Evolutionary conservation across 2,888 invertebrate species (phyloP).

Genomic region (Acanthopleura granulata): DNA sequence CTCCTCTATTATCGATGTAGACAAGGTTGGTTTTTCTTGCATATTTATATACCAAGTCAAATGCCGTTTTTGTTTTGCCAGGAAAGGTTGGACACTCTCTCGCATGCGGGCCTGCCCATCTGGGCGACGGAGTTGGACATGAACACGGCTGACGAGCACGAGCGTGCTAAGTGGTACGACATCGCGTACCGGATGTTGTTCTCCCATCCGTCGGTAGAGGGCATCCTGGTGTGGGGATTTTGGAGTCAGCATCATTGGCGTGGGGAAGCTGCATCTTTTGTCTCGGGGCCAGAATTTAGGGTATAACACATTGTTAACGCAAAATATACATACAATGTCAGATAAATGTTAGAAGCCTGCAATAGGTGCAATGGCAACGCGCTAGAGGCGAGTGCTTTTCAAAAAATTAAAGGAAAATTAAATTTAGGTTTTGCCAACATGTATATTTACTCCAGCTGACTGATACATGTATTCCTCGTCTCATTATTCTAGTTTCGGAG

Average conservation of each 20-base stretch:
- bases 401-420: no score
- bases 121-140: conserved; percentile 29
- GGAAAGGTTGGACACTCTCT: conserved; percentile 24
- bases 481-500: no score
- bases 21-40: no score
- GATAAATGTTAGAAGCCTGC: no score
- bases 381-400: no score
- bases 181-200: conserved; percentile 24
- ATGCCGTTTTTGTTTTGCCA: neutral
- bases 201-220: conserved; percentile 25
- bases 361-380: no score
- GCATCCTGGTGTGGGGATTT: conserved; percentile 31
- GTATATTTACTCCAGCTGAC: no score
- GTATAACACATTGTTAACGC: neutral
- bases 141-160: conserved; percentile 14
- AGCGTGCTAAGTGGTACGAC: conserved; percentile 25
- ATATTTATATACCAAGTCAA: no score
- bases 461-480: no score
- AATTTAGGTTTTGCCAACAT: no score
- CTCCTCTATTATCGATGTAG: no score
- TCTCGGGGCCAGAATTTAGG: conserved; percentile 18
- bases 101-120: conserved; percentile 25
- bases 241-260: conserved; percentile 24
- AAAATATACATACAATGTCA: no score
- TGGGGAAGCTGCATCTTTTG: conserved; percentile 23